Percentiles rank a stretch among this genome's conserved stretches.
phyloP scores from a whole-genome alignment of 2,888 invertebrate genomes.

The Amiota minor region DNA sequence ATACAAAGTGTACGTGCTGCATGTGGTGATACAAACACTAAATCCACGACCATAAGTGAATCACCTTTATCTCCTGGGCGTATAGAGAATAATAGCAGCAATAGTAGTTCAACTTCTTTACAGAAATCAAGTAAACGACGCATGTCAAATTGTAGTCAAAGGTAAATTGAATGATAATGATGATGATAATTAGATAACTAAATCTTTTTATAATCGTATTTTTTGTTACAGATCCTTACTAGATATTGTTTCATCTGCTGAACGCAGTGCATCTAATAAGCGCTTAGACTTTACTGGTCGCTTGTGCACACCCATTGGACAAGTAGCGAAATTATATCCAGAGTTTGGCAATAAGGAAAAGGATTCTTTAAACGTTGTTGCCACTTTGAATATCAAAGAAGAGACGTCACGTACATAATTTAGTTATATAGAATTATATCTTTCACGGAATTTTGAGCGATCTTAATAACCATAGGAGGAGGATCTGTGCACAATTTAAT shows the following conservation, averaged over 20 bases:
- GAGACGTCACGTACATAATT: conserved; percentile 54
- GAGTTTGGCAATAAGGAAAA: conserved; percentile 76
- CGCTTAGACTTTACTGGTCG: conserved; percentile 79
- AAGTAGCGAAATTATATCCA: conserved; percentile 82
- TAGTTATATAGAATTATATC: conserved; percentile 33
- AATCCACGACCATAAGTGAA: conserved; percentile 84
- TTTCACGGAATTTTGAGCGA: neutral
- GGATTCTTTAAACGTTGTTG: conserved; percentile 43
- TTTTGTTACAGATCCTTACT: conserved; percentile 73
- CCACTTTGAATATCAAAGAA: conserved; percentile 57
- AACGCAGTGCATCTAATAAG: conserved; percentile 74
- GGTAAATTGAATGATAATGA: conserved; percentile 46
- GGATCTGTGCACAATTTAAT: no score
- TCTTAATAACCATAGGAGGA: neutral
- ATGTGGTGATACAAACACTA: conserved; percentile 76
- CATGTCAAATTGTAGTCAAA: conserved; percentile 62
- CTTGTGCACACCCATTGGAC: conserved; percentile 79
- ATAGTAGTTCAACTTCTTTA: conserved; percentile 47
- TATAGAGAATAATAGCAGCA: conserved; percentile 64
- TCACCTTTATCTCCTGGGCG: conserved; percentile 89
- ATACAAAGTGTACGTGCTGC: conserved; percentile 78
- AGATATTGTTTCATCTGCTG: conserved; percentile 76
- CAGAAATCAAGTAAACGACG: conserved; percentile 62
- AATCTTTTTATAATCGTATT: conserved; percentile 23
- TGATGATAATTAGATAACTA: neutral